Conservation (phyloP, 2,888 invertebrate genomes). For the Ctenicera cuprea region DNA sequence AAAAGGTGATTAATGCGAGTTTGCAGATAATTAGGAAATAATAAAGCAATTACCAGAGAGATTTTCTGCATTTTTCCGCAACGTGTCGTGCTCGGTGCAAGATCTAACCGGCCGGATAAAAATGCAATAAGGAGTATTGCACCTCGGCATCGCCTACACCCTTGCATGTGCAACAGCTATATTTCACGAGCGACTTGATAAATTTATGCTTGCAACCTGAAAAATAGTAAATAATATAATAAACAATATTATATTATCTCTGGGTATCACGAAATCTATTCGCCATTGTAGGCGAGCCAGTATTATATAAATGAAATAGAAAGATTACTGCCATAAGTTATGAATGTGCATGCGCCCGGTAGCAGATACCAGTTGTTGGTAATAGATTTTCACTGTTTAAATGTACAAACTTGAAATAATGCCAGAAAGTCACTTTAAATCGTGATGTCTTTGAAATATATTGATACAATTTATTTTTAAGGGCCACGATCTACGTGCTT, state of each 20-base stretch:
- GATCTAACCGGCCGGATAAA: conserved; percentile 34
- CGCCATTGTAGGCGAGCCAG: conserved; percentile 50
- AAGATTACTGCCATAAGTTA: conserved; percentile 50
- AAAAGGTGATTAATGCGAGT: conserved; percentile 15
- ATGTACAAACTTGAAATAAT: background rate
- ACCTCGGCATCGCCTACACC: conserved; percentile 56
- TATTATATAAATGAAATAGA: conserved; percentile 50
- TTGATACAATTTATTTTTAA: background rate
- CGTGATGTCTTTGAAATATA: background rate
- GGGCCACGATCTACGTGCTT: no score
- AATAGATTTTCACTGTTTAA: conserved; percentile 10
- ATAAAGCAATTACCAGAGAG: conserved; percentile 17
- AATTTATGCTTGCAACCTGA: conserved; percentile 59
- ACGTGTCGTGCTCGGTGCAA: conserved; percentile 19
- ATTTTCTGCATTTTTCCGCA: conserved; percentile 30
- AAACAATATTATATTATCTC: conserved; percentile 61
- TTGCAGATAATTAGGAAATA: conserved; percentile 8
- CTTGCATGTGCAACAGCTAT: conserved; percentile 61
- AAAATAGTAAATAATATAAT: conserved; percentile 63
- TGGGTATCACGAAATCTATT: conserved; percentile 60
- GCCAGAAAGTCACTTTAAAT: conserved; percentile 13
- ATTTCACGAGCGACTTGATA: conserved; percentile 60
- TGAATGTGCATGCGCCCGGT: conserved; percentile 37
- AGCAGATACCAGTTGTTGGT: conserved; percentile 30
- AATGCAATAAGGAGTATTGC: conserved; percentile 57